phyloP scores from a whole-genome alignment of 2,113 vertebrate genomes.

The Nibea coibor region DNA sequence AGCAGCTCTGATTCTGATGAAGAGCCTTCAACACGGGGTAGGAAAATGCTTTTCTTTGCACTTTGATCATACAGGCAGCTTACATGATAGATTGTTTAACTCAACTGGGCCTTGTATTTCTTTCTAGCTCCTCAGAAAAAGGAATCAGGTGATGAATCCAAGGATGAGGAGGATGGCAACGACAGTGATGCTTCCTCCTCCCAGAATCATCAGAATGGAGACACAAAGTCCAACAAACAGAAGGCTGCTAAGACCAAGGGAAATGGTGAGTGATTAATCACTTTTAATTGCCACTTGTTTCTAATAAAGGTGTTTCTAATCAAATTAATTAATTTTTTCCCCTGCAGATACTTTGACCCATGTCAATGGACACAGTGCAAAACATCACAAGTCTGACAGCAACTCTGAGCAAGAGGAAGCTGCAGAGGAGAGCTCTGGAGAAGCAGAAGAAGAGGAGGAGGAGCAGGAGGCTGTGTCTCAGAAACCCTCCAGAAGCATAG shows the following conservation, averaged over 20 bases:
- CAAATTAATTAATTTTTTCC: background rate
- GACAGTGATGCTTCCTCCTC: conserved; percentile 60
- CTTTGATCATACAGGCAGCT: background rate
- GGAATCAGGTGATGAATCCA: conserved; percentile 61
- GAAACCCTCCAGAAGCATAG: conserved; percentile 65
- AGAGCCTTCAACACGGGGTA: conserved; percentile 58
- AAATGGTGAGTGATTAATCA: conserved; percentile 59
- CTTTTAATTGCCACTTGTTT: background rate
- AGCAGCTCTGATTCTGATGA: conserved; percentile 84
- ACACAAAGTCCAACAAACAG: conserved; percentile 33
- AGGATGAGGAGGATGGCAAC: conserved; percentile 66
- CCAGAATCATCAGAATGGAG: conserved; percentile 64
- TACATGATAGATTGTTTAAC: background rate
- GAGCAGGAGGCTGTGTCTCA: conserved; percentile 26
- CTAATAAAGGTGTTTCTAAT: conserved; percentile 6
- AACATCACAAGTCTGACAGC: conserved; percentile 58
- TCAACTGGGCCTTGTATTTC: background rate
- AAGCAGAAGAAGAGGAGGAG: conserved; percentile 50
- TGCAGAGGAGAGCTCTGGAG: conserved; percentile 64
- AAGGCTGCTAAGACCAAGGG: conserved; percentile 49
- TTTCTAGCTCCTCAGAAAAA: conserved; percentile 70
- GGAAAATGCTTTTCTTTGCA: background rate
- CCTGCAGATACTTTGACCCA: conserved; percentile 67
- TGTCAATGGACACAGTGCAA: conserved; percentile 78
- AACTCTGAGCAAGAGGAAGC: conserved; percentile 68